A percentile compares a stretch with the other conserved stretches of the same genome.
Evolutionary conservation across 2,888 invertebrate genomes (phyloP).

Genomic region (Alentia gelatinosa): DNA sequence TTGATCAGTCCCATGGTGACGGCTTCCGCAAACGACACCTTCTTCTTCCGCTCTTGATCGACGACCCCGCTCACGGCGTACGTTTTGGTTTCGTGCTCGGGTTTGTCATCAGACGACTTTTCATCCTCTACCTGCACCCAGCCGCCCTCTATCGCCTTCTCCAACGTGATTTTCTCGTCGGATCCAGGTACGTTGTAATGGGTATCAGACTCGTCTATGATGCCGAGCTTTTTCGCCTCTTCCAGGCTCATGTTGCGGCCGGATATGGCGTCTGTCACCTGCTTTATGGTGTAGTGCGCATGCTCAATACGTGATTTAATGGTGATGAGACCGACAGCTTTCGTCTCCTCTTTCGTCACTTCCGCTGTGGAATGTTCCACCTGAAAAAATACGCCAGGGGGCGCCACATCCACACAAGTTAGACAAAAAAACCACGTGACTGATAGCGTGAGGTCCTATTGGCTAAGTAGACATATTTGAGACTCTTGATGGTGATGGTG

Average conservation of each 20-base stretch:
- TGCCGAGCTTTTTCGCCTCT: constrained; percentile 60
- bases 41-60: constrained; percentile 62
- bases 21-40: constrained; percentile 65
- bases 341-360: constrained; percentile 53
- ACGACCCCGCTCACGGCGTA: constrained; percentile 67
- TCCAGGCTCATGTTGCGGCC: constrained; percentile 60
- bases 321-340: constrained; percentile 59
- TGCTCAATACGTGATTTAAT: constrained; percentile 47
- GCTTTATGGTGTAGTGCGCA: constrained; percentile 55
- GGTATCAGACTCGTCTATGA: constrained; percentile 61
- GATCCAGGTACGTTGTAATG: constrained; percentile 55
- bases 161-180: constrained; percentile 57
- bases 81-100: constrained; percentile 61
- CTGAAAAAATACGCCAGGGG: background rate
- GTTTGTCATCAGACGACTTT: constrained; percentile 20
- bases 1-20: constrained; percentile 67
- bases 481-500: background rate
- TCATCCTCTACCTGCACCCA: constrained; percentile 65
- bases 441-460: background rate
- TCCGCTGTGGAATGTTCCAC: background rate
- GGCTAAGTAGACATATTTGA: background rate
- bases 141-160: constrained; percentile 63
- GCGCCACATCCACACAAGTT: background rate
- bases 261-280: constrained; percentile 63
- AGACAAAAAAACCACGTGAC: background rate